Percentiles rank a stretch among this genome's conserved stretches.
These are phyloP conservation scores for Rhopalosiphum padi DNA, from an alignment of 1,140 invertebrate species.

Conservation along the genomic window DNA sequence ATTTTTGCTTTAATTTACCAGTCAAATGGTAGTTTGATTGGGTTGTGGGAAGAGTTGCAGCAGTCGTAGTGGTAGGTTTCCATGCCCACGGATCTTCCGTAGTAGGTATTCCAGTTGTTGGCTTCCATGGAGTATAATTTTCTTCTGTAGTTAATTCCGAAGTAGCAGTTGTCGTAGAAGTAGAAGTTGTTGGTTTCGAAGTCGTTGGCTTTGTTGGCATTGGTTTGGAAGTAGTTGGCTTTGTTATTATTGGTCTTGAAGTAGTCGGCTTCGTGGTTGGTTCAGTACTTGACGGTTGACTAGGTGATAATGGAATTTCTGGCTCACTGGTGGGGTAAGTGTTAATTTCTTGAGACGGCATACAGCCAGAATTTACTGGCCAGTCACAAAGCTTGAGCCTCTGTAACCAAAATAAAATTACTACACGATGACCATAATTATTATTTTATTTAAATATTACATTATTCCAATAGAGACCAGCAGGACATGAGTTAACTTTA, in stretches of 20 bases:
- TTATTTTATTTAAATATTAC: conserved; percentile 63
- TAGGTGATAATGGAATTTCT: background rate
- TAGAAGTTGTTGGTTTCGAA: conserved; percentile 53
- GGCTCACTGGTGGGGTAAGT: conserved; percentile 7
- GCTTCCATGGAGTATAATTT: conserved; percentile 48
- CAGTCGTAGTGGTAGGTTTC: conserved; percentile 61
- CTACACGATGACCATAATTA: background rate
- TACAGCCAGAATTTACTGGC: conserved; percentile 76
- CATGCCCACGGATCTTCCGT: conserved; percentile 60
- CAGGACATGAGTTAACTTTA: conserved; percentile 74
- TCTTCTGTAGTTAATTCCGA: conserved; percentile 62
- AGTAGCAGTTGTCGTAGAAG: conserved; percentile 62
- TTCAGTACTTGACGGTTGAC: conserved; percentile 58
- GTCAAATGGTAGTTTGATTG: conserved; percentile 51
- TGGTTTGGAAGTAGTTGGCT: conserved; percentile 58
- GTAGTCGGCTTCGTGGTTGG: conserved; percentile 59
- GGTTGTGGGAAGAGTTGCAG: conserved; percentile 50
- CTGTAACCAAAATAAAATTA: conserved; percentile 60
- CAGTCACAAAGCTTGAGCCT: conserved; percentile 77
- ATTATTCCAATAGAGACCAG: conserved; percentile 80
- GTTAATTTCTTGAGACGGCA: conserved; percentile 59
- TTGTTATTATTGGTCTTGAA: conserved; percentile 57
- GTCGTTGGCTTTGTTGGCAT: conserved; percentile 55
- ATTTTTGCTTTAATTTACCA: background rate
- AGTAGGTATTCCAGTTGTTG: conserved; percentile 40